Conservation (phyloP, 2,797 vertebrate species). For the Cryptoblepharus egeriae region DNA sequence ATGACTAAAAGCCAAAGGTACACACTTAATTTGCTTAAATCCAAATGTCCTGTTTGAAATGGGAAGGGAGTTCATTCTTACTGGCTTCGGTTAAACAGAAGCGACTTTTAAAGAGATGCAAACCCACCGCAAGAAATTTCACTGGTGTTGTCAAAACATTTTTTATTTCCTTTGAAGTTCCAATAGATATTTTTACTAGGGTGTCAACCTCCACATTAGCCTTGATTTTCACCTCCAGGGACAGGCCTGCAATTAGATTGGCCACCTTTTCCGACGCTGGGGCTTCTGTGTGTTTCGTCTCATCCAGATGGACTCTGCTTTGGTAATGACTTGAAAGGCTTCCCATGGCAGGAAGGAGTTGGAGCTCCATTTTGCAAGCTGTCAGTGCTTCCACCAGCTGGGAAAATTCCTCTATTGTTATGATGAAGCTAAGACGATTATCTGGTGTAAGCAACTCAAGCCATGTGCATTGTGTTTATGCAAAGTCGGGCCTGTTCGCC, state of each 20-base stretch:
- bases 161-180: not conserved
- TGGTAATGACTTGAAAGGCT: not conserved
- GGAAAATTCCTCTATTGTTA: constrained; percentile 24
- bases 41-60: too few species aligned
- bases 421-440: constrained; percentile 44
- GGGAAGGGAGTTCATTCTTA: not conserved
- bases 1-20: too few species aligned
- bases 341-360: not conserved
- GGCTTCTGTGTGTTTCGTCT: not conserved
- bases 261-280: not conserved
- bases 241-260: not conserved
- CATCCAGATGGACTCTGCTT: not conserved
- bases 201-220: not conserved
- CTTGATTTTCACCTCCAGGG: not conserved
- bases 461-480: constrained; percentile 25
- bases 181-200: not conserved
- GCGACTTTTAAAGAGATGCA: not conserved
- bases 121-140: not conserved
- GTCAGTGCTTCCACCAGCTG: constrained; percentile 11
- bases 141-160: not conserved
- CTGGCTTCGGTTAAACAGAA: not conserved
- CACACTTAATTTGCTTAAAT: not conserved
- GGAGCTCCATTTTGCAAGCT: not conserved
- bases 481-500: constrained; percentile 11
- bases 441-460: constrained; percentile 20